A percentile compares a stretch with the other conserved stretches of the same genome.
Conservation (phyloP, 2,888 invertebrate genomes). For the Pecten maximus region DNA sequence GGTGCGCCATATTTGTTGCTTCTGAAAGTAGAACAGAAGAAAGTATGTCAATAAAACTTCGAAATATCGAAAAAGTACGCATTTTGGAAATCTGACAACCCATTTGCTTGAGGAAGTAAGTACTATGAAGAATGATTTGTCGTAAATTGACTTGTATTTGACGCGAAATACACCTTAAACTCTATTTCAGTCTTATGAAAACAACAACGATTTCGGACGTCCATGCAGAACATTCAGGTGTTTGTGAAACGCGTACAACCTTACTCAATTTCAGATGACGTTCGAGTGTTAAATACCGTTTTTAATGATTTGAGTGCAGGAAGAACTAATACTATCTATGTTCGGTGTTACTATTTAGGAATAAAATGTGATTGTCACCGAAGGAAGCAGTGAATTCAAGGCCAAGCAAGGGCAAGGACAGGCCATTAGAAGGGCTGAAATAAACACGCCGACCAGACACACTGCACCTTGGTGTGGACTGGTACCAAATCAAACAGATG, state of each 20-base stretch:
- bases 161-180: background rate
- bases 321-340: background rate
- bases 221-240: slow-evolving; percentile 13
- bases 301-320: background rate
- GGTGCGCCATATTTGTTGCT: slow-evolving; percentile 64
- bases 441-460: slow-evolving; percentile 27
- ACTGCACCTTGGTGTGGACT: slow-evolving; percentile 30
- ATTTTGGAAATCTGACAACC: slow-evolving; percentile 20
- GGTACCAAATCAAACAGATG: slow-evolving; percentile 11
- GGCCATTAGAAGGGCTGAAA: slow-evolving; percentile 2
- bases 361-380: slow-evolving; percentile 19
- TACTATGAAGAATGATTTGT: slow-evolving; percentile 7
- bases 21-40: slow-evolving; percentile 38
- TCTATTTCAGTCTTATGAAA: background rate
- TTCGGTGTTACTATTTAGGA: background rate
- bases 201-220: slow-evolving; percentile 22
- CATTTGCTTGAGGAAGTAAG: background rate
- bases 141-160: background rate
- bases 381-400: slow-evolving; percentile 11
- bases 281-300: background rate
- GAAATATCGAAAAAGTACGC: slow-evolving; percentile 25
- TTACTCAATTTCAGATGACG: background rate
- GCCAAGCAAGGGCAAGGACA: slow-evolving; percentile 32
- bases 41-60: slow-evolving; percentile 33
- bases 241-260: background rate